Percentiles rank a stretch among this genome's conserved stretches.
Evolutionary conservation across 2,888 invertebrate species (phyloP).

Genomic region (Salticus scenicus): DNA sequence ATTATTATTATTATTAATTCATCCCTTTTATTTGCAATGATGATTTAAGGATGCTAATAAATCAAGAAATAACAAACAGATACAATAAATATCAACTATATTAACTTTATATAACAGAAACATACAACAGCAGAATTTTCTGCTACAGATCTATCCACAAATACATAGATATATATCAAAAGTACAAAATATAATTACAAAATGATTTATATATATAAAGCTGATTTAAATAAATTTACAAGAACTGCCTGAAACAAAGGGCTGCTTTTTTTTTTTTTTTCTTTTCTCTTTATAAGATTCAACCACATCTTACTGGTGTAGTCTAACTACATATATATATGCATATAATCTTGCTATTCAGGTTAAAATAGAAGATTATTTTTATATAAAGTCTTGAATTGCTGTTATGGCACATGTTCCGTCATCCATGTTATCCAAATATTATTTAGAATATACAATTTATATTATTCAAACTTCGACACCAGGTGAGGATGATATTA

Average conservation of each 20-base stretch:
- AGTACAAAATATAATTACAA: slow-evolving; percentile 57
- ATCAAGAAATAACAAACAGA: too few species aligned
- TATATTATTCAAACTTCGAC: slow-evolving; percentile 65
- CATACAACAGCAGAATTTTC: slow-evolving; percentile 36
- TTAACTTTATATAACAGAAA: slow-evolving; percentile 63
- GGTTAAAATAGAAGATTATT: neutral
- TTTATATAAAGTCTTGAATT: slow-evolving; percentile 7
- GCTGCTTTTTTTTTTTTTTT: neutral
- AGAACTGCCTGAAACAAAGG: neutral
- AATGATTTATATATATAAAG: slow-evolving; percentile 8
- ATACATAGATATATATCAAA: slow-evolving; percentile 42
- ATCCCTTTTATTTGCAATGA: too few species aligned
- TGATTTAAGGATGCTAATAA: too few species aligned
- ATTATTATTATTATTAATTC: too few species aligned
- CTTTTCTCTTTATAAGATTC: too few species aligned
- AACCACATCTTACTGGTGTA: neutral
- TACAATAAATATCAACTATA: slow-evolving; percentile 22
- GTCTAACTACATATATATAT: neutral
- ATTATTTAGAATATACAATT: slow-evolving; percentile 45
- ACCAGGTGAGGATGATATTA: slow-evolving; percentile 50
- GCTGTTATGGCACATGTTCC: slow-evolving; percentile 37
- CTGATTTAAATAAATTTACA: slow-evolving; percentile 27
- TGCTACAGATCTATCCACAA: slow-evolving; percentile 26
- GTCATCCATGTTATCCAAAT: neutral
- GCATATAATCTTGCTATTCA: neutral